Base-by-base conservation (phyloP, 2,888 invertebrate species). In the Elmis aenea region DNA sequence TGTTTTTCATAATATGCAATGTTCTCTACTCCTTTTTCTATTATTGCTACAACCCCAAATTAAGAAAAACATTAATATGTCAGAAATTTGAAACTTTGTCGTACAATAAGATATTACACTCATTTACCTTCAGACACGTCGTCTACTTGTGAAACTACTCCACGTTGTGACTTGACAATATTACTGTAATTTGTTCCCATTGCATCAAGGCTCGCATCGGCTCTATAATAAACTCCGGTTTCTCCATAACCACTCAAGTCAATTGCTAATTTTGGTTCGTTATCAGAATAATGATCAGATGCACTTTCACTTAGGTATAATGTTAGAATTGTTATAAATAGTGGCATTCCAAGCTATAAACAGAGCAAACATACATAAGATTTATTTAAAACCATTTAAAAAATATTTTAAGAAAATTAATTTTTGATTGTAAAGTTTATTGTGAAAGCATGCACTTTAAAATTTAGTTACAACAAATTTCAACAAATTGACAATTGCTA, bases 1-100 rank as follows among this genome's bases (percentile, higher is more conserved):
- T 69, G 64, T 26, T 65, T 64, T 8, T 66, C 67, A 48, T 72
- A 76, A 13, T 60, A 62, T 0, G 64, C 64, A 11, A 72, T 60
- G 40, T 75, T 68, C 18, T 58, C 39, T 1, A 45, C 46, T 1
- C 68, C 70, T 12, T 59, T 48, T 2, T 59, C 45, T 3, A 75
- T 42, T 16, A 76, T 59, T 10, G 58, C 73, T 73, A 44, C 10
- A 56, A 58, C 9, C 9, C n/a, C 3, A 27, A 27, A 15, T 13
- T 26, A 3, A 4, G 27, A 27, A 5, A 3, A 14, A 10, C 2
- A 3, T 3, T 13, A 27, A 10, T 3, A 16, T 4, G 13, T 3
- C 3, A n/a, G 14, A 3, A 28, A 28, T 15, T 16, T 15, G 6
- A 10, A 26, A 26, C 12, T 10, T 5, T 9, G 9, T n/a, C n/a